Conservation (phyloP, 2,113 vertebrate species). For the Saguinus midas region DNA sequence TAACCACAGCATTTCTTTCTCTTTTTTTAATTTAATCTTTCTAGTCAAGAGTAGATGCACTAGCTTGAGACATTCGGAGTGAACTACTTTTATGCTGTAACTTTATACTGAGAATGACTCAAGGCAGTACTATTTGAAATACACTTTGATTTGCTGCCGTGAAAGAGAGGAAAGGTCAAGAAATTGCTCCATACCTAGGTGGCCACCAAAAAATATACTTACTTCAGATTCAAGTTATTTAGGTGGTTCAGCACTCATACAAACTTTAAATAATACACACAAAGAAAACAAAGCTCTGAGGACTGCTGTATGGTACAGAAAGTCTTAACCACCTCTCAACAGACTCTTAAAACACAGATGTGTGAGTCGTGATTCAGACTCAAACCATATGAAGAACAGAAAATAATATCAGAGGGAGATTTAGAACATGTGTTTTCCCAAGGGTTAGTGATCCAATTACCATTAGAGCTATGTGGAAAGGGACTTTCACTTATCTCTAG, state of each 20-base stretch:
- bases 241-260: conserved; percentile 47
- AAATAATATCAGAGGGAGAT: conserved; percentile 60
- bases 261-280: conserved; percentile 54
- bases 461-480: conserved; percentile 75
- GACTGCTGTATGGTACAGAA: conserved; percentile 47
- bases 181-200: not conserved
- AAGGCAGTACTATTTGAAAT: not conserved
- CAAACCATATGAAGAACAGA: conserved; percentile 64
- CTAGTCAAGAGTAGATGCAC: not conserved
- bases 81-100: not conserved
- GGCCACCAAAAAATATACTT: not conserved
- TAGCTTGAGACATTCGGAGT: not conserved
- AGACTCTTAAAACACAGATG: conserved; percentile 75
- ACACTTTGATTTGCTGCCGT: conserved; percentile 28
- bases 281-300: conserved; percentile 59
- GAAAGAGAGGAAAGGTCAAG: conserved; percentile 24
- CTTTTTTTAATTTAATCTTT: not conserved
- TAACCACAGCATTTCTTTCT: not conserved
- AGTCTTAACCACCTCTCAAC: conserved; percentile 76
- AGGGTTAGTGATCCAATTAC: conserved; percentile 67
- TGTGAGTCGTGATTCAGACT: conserved; percentile 69
- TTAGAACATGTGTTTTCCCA: conserved; percentile 61
- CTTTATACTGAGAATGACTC: not conserved
- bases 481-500: conserved; percentile 71
- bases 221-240: conserved; percentile 33